phyloP scores from a whole-genome alignment of 2,113 vertebrate genomes.

The Orthonyx spaldingii region DNA sequence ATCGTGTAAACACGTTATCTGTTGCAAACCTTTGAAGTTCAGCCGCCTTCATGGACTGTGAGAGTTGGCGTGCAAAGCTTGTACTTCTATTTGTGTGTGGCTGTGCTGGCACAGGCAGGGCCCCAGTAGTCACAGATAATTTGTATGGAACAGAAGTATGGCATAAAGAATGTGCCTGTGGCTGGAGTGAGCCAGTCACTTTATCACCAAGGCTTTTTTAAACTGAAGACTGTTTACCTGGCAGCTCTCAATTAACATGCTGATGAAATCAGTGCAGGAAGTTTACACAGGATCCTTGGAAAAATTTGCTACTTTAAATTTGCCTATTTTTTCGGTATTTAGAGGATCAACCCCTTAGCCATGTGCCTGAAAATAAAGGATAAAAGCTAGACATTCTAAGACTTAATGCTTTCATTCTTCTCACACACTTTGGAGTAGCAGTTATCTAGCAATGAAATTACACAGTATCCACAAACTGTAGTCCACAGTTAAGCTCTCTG shows the following conservation, averaged over 20 bases:
- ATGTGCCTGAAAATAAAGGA: background rate
- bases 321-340: background rate
- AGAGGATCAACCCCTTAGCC: background rate
- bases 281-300: background rate
- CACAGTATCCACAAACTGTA: background rate
- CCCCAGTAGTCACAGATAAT: background rate
- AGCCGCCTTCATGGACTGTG: background rate
- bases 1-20: background rate
- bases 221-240: background rate
- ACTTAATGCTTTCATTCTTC: background rate
- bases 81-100: background rate
- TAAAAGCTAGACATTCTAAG: background rate
- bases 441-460: background rate
- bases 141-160: background rate
- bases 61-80: background rate
- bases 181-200: background rate
- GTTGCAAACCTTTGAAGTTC: background rate
- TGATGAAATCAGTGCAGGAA: background rate
- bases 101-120: background rate
- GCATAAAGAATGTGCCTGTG: background rate
- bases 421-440: background rate
- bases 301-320: background rate
- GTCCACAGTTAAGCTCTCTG: background rate
- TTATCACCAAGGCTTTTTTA: background rate
- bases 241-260: background rate